A percentile compares a stretch with the other conserved stretches of the same genome.
These are phyloP conservation scores for Sarcophaga variegata DNA, from an alignment of 2,888 invertebrate species.

Conservation along the genomic window DNA sequence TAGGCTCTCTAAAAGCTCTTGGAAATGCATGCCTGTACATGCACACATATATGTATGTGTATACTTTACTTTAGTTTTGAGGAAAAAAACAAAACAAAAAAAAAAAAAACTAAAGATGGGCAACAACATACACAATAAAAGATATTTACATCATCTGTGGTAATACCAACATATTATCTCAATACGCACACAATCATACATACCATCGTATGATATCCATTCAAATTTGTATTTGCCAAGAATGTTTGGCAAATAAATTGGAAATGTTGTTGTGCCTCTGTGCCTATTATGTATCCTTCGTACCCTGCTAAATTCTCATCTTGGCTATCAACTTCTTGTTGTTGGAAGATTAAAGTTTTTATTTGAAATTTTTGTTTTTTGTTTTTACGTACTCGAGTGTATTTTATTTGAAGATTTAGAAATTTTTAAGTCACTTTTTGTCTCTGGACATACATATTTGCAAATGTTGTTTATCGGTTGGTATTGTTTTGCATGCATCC, in stretches of 20 bases:
- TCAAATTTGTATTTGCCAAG: not conserved
- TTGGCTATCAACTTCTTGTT: not conserved
- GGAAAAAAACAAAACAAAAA: not conserved
- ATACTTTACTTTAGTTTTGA: not conserved
- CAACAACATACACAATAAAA: not conserved
- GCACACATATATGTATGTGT: not conserved
- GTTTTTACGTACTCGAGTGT: not conserved
- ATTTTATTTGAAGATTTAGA: not conserved
- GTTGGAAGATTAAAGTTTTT: not conserved
- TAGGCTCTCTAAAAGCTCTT: not conserved
- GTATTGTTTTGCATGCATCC: not conserved
- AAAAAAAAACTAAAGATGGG: not conserved
- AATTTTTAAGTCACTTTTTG: not conserved
- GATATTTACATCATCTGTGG: not conserved
- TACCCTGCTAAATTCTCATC: not conserved
- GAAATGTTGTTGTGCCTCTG: not conserved
- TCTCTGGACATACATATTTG: not conserved
- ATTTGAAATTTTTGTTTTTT: not conserved
- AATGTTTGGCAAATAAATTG: not conserved
- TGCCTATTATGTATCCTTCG: not conserved
- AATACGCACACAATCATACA: not conserved
- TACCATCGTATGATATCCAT: not conserved
- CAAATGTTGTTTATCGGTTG: slow-evolving; percentile 11
- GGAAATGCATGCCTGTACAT: not conserved
- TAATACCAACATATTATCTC: not conserved